Base-by-base conservation (phyloP, 2,797 vertebrate genomes). In the Amazonetta brasiliensis region DNA sequence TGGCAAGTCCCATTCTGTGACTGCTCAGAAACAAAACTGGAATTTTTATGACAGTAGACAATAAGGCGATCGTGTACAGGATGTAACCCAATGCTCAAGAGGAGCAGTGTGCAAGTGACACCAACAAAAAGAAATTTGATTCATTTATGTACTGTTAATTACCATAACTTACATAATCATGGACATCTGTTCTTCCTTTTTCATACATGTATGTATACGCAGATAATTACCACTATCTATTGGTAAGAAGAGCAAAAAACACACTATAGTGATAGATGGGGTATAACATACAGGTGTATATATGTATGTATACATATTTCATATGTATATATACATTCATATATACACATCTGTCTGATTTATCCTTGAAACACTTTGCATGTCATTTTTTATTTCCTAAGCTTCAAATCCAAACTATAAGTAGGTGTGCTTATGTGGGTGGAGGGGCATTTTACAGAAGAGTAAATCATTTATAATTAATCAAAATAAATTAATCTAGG, bases 101-200 rank as follows among this genome's bases (percentile, higher is more conserved):
- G 98, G 96, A 98, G 98, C 97, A 97, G 98, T 95, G 97, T 99
- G 98, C 98, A 98, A 99, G 98, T 99, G 98, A 99, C 98, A 99
- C 97, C 98, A 98, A 99, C 98, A 99, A 99, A 98, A 98, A 98
- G 97, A 96, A 97, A 98, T 98, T 98, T 98, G 97, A 97, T 98
- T 98, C 98, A 98, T 98, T 98, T 97, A 98, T 94, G 95, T 98
- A 97, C 94, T 98, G 97, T 98, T 98, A 98, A 98, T 98, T 98
- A 98, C 98, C 97, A 97, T 98, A 98, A 98, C 96, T 97, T 98
- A 98, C 98, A 98, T 98, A 98, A 98, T 97, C 95, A 94, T 93
- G 89, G 97, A 98, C 98, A 99, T 99, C 98, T 99, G 98, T 98
- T 98, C 97, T 94, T 58, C 30, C 33, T 97, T 89, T 97, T 89